Conservation (phyloP, 2,113 vertebrate species). For the Seriola quinqueradiata region DNA sequence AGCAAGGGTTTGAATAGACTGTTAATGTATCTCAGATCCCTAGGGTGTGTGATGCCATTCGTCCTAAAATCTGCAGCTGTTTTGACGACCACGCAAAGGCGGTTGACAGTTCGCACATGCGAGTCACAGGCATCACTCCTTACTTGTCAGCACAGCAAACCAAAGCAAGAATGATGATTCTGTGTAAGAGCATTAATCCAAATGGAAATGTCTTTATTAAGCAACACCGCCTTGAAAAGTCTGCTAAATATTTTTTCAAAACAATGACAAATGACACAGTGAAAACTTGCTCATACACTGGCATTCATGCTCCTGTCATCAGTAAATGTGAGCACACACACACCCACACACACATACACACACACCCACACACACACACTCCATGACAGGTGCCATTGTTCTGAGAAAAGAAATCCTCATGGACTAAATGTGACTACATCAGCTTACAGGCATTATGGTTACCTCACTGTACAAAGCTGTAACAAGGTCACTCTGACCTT, state of each 20-base stretch:
- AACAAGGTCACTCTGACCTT: conserved; percentile 43
- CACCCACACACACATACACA: not conserved
- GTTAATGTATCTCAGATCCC: conserved; percentile 53
- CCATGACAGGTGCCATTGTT: conserved; percentile 50
- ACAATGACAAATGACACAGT: not conserved
- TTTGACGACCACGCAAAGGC: conserved; percentile 33
- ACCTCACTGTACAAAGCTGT: conserved; percentile 27
- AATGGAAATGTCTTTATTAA: not conserved
- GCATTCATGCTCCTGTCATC: not conserved
- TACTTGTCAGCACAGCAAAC: conserved; percentile 4
- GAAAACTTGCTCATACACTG: not conserved
- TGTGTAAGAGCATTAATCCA: not conserved
- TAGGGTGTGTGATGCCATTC: conserved; percentile 47
- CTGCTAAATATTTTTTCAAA: not conserved
- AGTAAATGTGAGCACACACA: not conserved
- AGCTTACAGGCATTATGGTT: conserved; percentile 37
- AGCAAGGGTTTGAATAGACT: conserved; percentile 48
- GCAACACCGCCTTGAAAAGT: not conserved
- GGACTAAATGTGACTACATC: conserved; percentile 27
- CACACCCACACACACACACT: not conserved
- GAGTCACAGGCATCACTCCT: conserved; percentile 31
- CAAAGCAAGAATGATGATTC: not conserved
- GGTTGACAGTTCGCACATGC: conserved; percentile 42
- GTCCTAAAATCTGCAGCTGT: conserved; percentile 37
- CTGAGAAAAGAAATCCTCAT: conserved; percentile 31